Evolutionary conservation across 1,140 invertebrate species (phyloP), one percentile per base, ranked within the genome.

Genomic region (Caenorhabditis inopinata): DNA sequence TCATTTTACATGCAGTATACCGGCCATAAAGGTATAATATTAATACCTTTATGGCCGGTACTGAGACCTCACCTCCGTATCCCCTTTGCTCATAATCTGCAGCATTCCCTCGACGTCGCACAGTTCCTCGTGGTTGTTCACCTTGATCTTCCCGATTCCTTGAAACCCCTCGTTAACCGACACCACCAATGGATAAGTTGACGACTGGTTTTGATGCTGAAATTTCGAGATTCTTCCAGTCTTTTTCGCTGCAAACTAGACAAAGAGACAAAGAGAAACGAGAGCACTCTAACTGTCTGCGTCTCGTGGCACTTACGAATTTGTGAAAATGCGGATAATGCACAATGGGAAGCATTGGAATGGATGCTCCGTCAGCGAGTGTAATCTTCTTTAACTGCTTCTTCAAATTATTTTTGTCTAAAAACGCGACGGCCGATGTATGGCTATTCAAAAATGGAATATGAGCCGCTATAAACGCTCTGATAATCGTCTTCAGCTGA

Each of bases 251-350:
- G n/a, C n/a, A n/a, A n/a, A n/a, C n/a, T n/a, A n/a, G n/a, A n/a
- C n/a, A n/a, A n/a, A n/a, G n/a, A n/a, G n/a, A n/a, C n/a, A n/a
- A n/a, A n/a, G n/a, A n/a, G n/a, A n/a, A n/a, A n/a, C n/a, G n/a
- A n/a, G n/a, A n/a, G n/a, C n/a, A n/a, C n/a, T n/a, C n/a, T n/a
- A n/a, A n/a, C n/a, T n/a, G n/a, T n/a, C n/a, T n/a, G n/a, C n/a
- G n/a, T n/a, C n/a, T n/a, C n/a, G n/a, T n/a, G n/a, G n/a, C n/a
- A 76, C 80, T 68, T 25, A 81, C 80, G 45, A 81, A 81, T 77
- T 81, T 76, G n/a, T 81, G 80, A 73, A 81, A 81, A 47, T 76
- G 45, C 9, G 80, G 80, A 35, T 81, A 81, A 35, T 81, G 80
- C 12, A 81, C 49, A 14, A 75, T 76, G 2, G 80, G 80, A 25